Evolutionary conservation across 2,113 vertebrate genomes (phyloP).

Genomic region (Pituophis catenifer): DNA sequence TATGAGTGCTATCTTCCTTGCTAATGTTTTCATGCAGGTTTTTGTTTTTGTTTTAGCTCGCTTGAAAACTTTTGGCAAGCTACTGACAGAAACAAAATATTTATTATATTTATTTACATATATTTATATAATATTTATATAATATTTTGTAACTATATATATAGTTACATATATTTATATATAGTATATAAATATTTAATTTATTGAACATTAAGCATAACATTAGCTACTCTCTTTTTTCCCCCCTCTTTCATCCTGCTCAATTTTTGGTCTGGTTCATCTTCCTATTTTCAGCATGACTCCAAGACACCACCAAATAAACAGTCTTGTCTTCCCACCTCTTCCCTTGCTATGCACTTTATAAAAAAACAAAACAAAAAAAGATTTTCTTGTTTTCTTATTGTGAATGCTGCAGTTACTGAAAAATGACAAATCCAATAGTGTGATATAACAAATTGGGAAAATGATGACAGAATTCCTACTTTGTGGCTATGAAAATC

Average conservation of each 20-base stretch:
- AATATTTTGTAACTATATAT: too few species aligned
- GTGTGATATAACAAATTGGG: not conserved
- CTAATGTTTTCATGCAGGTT: not conserved
- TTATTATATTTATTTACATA: not conserved
- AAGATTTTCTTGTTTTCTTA: not conserved
- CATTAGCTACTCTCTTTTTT: not conserved
- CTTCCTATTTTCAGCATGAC: not conserved
- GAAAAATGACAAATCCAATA: not conserved
- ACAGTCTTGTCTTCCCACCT: not conserved
- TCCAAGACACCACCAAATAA: not conserved
- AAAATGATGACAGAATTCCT: not conserved
- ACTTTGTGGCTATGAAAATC: not conserved
- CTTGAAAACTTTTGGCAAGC: not conserved
- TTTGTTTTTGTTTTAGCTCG: not conserved
- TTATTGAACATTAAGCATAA: not conserved
- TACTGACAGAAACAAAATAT: not conserved
- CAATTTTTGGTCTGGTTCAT: not conserved
- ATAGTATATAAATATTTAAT: too few species aligned
- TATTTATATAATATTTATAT: not conserved
- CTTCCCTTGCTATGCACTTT: not conserved
- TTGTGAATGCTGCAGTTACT: not conserved
- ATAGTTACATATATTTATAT: too few species aligned
- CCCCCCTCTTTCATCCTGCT: not conserved
- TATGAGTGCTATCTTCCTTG: not conserved
- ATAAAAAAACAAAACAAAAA: not conserved